Conservation (phyloP, 2,888 invertebrate species). For the Temnothorax ravouxi region DNA sequence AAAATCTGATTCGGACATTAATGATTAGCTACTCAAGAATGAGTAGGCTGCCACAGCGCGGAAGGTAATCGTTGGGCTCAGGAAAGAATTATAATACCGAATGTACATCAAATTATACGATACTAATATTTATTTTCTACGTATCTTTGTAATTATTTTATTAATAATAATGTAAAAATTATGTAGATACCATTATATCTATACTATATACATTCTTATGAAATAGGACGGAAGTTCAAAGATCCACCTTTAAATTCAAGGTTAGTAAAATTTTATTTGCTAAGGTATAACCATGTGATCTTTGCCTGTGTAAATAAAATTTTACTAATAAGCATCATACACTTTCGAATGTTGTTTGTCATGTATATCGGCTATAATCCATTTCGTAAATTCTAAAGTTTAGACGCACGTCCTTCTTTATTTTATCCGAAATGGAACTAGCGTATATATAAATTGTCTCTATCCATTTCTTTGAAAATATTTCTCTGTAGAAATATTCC, state of each 20-base stretch:
- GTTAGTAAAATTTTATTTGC: background rate
- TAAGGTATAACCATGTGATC: no score
- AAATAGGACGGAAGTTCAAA: no score
- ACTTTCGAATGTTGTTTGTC: background rate
- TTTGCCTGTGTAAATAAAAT: background rate
- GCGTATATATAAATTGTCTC: constrained; percentile 40
- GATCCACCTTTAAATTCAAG: no score
- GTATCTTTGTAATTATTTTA: no score
- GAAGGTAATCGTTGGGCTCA: background rate
- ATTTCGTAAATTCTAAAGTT: constrained; percentile 55
- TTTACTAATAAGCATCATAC: constrained; percentile 9
- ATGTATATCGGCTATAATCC: constrained; percentile 65
- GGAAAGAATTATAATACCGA: constrained; percentile 2
- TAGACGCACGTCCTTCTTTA: background rate
- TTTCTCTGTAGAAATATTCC: constrained; percentile 72
- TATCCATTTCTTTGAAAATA: constrained; percentile 62
- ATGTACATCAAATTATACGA: constrained; percentile 45
- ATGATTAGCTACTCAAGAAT: constrained; percentile 82
- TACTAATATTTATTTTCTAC: constrained; percentile 45
- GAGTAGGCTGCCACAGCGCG: constrained; percentile 78
- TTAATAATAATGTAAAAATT: no score
- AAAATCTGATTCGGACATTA: background rate
- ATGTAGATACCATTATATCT: no score
- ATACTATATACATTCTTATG: no score
- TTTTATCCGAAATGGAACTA: constrained; percentile 69